Evolutionary conservation across 2,113 vertebrate genomes (phyloP).

Genomic region (Hystrix cristata): DNA sequence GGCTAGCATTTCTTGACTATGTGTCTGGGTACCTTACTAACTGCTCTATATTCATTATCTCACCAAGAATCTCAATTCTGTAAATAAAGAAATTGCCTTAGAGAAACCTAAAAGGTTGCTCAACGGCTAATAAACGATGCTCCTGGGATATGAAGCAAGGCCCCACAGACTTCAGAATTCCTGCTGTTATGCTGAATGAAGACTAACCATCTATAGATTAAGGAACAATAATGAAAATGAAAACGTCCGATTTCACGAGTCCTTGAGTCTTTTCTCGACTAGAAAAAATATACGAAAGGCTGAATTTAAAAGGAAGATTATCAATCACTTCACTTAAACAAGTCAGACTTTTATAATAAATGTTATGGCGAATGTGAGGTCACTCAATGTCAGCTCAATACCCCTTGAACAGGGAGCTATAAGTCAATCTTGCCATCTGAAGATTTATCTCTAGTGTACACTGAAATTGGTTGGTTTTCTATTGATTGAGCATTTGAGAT

Average conservation of each 20-base stretch:
- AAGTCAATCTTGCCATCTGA: conserved; percentile 70
- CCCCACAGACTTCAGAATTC: not conserved
- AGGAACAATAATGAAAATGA: conserved; percentile 28
- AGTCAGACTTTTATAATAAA: conserved; percentile 69
- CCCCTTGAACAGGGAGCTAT: conserved; percentile 58
- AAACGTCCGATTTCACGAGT: conserved; percentile 54
- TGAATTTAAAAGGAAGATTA: conserved; percentile 50
- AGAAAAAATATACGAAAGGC: not conserved
- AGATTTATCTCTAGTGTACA: conserved; percentile 71
- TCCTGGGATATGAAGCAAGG: not conserved
- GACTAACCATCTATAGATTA: conserved; percentile 31
- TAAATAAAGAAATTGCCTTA: conserved; percentile 12
- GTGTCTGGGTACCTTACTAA: not conserved
- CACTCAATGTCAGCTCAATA: conserved; percentile 73
- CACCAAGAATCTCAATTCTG: not conserved
- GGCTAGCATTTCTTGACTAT: conserved; percentile 19
- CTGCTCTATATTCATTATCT: conserved; percentile 23
- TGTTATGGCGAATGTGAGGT: conserved; percentile 61
- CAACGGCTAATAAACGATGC: not conserved
- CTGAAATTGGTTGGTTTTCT: conserved; percentile 74
- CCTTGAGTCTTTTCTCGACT: conserved; percentile 27
- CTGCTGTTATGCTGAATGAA: not conserved
- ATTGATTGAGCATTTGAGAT: conserved; percentile 70
- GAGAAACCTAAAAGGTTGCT: not conserved
- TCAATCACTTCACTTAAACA: conserved; percentile 76